A percentile compares a stretch with the other conserved stretches of the same genome.
phyloP scores from a whole-genome alignment of 2,797 vertebrate genomes.

The Telmatherina bonti region DNA sequence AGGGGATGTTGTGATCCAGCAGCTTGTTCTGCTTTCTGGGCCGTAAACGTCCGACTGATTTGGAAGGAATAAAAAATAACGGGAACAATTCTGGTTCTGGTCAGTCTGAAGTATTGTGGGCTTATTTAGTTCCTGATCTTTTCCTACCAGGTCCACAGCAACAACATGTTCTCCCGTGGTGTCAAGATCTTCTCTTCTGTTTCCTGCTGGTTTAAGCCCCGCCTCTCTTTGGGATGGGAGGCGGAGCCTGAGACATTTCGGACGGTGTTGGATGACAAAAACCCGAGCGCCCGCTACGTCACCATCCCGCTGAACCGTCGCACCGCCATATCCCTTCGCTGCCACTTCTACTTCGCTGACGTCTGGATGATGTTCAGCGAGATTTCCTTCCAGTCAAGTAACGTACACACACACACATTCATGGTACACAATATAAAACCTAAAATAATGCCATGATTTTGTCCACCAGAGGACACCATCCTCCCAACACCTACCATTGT shows the following conservation, averaged over 20 bases:
- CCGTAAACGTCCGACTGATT: too few relatives aligned
- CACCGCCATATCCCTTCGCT: conserved; percentile 85
- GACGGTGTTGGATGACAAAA: conserved; percentile 90
- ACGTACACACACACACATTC: neutral
- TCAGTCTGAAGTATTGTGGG: too few relatives aligned
- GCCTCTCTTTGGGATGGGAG: conserved; percentile 85
- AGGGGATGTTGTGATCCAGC: too few relatives aligned
- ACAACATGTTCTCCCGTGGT: conserved; percentile 91
- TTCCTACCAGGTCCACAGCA: conserved; percentile 88
- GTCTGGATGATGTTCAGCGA: conserved; percentile 96
- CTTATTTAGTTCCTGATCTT: too few relatives aligned
- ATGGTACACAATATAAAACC: neutral
- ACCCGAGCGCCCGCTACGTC: conserved; percentile 91
- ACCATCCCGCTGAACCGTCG: conserved; percentile 87
- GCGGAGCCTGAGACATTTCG: conserved; percentile 80
- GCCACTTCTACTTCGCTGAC: conserved; percentile 89
- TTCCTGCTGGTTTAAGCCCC: conserved; percentile 88
- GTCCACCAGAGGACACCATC: conserved; percentile 74
- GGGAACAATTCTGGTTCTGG: too few relatives aligned
- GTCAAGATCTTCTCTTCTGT: conserved; percentile 93
- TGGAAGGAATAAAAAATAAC: too few relatives aligned
- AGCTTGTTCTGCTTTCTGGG: too few relatives aligned
- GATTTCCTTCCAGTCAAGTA: conserved; percentile 92
- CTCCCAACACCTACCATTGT: conserved; percentile 65
- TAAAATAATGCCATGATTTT: neutral